phyloP scores from a whole-genome alignment of 2,113 vertebrate species.

The Oncorhynchus keta region DNA sequence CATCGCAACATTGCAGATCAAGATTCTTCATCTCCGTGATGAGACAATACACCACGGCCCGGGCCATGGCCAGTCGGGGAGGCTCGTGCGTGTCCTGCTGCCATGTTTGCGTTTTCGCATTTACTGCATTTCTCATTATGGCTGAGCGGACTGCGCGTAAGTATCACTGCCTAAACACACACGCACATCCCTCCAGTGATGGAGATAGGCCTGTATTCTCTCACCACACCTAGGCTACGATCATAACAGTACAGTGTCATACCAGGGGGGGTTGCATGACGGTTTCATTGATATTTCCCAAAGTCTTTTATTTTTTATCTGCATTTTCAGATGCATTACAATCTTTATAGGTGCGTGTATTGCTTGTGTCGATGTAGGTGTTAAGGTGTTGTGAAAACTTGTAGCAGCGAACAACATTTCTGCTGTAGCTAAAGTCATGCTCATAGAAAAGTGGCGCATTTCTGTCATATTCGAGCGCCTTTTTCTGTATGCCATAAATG shows the following conservation, averaged over 20 bases:
- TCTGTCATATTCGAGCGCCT: conserved; percentile 54
- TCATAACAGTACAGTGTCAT: not conserved
- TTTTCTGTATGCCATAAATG: conserved; percentile 52
- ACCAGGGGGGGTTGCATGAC: not conserved
- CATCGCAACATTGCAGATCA: not conserved
- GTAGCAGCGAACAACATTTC: not conserved
- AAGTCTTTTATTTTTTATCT: too few relatives aligned
- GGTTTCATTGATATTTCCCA: not conserved
- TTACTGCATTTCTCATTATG: conserved; percentile 68
- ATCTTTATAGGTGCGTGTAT: too few relatives aligned
- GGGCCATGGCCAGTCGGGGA: conserved; percentile 29
- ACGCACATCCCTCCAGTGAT: not conserved
- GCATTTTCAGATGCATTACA: too few relatives aligned
- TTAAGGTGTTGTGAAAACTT: not conserved
- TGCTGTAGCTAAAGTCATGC: not conserved
- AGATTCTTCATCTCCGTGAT: conserved; percentile 24
- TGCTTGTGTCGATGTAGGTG: too few relatives aligned
- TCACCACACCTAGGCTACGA: not conserved
- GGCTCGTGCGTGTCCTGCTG: conserved; percentile 64
- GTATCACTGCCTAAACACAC: conserved; percentile 37
- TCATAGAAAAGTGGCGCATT: not conserved
- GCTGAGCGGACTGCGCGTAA: conserved; percentile 74
- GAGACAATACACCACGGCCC: conserved; percentile 57
- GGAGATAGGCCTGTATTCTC: not conserved
- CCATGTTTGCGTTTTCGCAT: conserved; percentile 67